Conservation (phyloP, 2,113 vertebrate genomes). For the Fregetta grallaria region DNA sequence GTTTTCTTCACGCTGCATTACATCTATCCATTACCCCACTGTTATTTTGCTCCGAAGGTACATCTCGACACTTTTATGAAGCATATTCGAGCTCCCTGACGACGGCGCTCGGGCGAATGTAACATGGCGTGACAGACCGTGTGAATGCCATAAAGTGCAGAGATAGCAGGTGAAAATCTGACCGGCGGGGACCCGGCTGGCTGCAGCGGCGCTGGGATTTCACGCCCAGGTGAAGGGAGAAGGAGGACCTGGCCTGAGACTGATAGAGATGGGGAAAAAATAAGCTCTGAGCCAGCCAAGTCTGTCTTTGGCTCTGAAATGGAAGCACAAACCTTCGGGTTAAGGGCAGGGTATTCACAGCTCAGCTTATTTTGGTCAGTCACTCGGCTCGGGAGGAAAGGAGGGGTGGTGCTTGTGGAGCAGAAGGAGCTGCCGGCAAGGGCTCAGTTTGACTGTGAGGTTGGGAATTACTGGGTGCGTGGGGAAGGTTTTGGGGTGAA, state of each 20-base stretch:
- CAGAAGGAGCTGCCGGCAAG: neutral
- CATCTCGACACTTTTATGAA: neutral
- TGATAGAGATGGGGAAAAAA: neutral
- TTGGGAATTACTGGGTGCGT: neutral
- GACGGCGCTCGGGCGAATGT: accelerated
- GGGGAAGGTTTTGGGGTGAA: neutral
- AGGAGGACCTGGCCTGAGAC: neutral
- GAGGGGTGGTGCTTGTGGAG: neutral
- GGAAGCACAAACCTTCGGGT: neutral
- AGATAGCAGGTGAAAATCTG: neutral
- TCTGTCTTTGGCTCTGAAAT: neutral
- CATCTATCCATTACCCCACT: neutral
- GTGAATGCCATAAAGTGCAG: neutral
- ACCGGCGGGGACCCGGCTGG: neutral
- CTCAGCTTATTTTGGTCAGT: neutral
- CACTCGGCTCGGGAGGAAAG: accelerated
- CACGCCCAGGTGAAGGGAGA: neutral
- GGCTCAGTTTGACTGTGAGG: neutral
- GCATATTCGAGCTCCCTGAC: neutral
- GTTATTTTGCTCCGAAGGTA: neutral
- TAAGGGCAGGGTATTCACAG: neutral
- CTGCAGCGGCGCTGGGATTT: neutral
- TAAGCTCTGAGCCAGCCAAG: neutral
- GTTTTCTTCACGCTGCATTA: neutral
- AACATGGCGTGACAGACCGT: neutral